Evolutionary conservation across 2,113 vertebrate species (phyloP), one percentile per base, ranked within the genome.

Genomic region (Perca flavescens): DNA sequence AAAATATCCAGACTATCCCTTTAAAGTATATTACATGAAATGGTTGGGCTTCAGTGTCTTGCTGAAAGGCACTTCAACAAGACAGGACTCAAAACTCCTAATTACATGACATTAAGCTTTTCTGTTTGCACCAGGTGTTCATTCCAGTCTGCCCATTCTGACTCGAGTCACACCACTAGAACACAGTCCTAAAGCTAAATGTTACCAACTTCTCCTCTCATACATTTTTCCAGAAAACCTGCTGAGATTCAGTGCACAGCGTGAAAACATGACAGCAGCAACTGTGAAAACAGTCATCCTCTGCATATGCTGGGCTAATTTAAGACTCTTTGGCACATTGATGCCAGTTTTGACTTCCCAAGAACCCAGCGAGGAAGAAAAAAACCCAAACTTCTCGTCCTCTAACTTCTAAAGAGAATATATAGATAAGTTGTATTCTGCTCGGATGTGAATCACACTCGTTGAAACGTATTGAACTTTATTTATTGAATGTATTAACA

Each of bases 301-400:
- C 74, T 91, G 86, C 89, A 91, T 80, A 88, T 90, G 92, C 77
- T 74, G 31, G 1, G 63, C 82, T 92, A 36, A 91, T 79, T 83
- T 77, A 84, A 82, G 86, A 89, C 57, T 1, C 58, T 74, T 16
- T 43, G 12, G 5, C 76, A 58, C 74, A 22, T 13, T 6, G 72
- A 73, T 31, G 86, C 22, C 73, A 67, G 54, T 52, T 80, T 63
- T 25, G 61, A 75, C 62, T 74, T 50, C 16, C 31, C 11, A 25
- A 70, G n/a, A 21, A 62, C 7, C 50, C 16, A 11, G 3, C 53
- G 1, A 10, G 7, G 19, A 3, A 12, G 12, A 25, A 65, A 6
- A 19, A 17, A 28, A 28, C 6, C 13, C 10, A 7, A 53, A 14
- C 15, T 2, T 5, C 46, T 1, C 10, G 11, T 70, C 68, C 17